Evolutionary conservation across 2,888 invertebrate genomes (phyloP), one percentile per base, ranked within the genome.

Genomic region (Brenthis daphne): DNA sequence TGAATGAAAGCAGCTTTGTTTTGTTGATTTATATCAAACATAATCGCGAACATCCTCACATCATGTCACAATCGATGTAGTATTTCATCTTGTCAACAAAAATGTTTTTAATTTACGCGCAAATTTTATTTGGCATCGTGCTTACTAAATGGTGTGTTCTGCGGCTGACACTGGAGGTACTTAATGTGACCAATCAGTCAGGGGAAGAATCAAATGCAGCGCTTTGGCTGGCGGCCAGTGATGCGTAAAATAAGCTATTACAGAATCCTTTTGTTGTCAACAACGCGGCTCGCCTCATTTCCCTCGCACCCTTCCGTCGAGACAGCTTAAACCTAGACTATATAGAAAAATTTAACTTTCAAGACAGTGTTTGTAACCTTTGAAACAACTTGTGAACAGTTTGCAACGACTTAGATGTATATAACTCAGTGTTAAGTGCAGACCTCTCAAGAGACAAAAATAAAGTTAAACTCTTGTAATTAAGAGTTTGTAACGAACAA

Each of bases 181-280:
- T 74, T 73, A 76, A 79, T 77, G 77, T 76, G 70, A 69, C 74
- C 74, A 76, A 79, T 79, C 76, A 75, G 74, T 76, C 75, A 75
- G 75, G 75, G 75, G 77, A 77, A 75, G 77, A 80, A 79, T 77
- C 76, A 80, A 81, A 82, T 82, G 80, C 80, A 81, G 74, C 78
- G 78, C 81, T 80, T 85, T 86, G 79, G 79, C 78, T 76, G 74
- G 73, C 69, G 72, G 77, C 80, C 81, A 80, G 78, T 78, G 77
- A 76, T 77, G 80, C 80, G 79, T 77, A 77, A 86, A 88, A 89
- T 86, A 82, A 86, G 84, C 85, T 83, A 85, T 85, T 85, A 82
- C 77, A 76, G 69, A 69, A 74, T 77, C 79, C 82, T 85, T 86
- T 85, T 86, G 81, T 84, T 82, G 81, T 79, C 79, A 82, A 80